phyloP scores from a whole-genome alignment of 2,888 invertebrate genomes.

The Hoplodrina blanda region DNA sequence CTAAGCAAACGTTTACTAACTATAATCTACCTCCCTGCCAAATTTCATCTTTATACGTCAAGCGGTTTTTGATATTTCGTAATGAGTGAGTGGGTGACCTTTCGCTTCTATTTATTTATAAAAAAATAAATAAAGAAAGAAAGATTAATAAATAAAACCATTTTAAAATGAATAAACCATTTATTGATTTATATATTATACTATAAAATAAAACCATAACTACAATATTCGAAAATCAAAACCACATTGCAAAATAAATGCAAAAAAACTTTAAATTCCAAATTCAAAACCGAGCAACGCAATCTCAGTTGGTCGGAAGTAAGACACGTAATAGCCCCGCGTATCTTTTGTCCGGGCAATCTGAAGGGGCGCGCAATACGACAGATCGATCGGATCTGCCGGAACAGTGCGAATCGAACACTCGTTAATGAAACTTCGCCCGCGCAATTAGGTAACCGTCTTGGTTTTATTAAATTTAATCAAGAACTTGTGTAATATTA shows the following conservation, averaged over 20 bases:
- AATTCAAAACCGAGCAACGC: slow-evolving; percentile 49
- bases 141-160: too few species aligned
- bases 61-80: too few species aligned
- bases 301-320: slow-evolving; percentile 50
- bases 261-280: slow-evolving; percentile 54
- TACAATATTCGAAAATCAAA: slow-evolving; percentile 32
- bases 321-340: slow-evolving; percentile 57
- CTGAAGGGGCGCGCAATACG: slow-evolving; percentile 62
- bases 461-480: slow-evolving; percentile 91
- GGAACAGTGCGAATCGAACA: slow-evolving; percentile 86
- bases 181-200: background rate
- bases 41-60: too few species aligned
- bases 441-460: slow-evolving; percentile 89
- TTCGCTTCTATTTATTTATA: too few species aligned
- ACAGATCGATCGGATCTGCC: slow-evolving; percentile 79
- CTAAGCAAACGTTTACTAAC: too few species aligned
- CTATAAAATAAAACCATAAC: slow-evolving; percentile 10
- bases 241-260: slow-evolving; percentile 33
- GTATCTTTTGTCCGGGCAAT: slow-evolving; percentile 60
- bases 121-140: too few species aligned
- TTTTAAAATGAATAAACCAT: background rate
- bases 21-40: too few species aligned
- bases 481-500: slow-evolving; percentile 90
- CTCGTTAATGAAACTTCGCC: slow-evolving; percentile 88
- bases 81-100: too few species aligned